Evolutionary conservation across 2,888 invertebrate genomes (phyloP), one percentile per base, ranked within the genome.

Genomic region (Cryptus armator): DNA sequence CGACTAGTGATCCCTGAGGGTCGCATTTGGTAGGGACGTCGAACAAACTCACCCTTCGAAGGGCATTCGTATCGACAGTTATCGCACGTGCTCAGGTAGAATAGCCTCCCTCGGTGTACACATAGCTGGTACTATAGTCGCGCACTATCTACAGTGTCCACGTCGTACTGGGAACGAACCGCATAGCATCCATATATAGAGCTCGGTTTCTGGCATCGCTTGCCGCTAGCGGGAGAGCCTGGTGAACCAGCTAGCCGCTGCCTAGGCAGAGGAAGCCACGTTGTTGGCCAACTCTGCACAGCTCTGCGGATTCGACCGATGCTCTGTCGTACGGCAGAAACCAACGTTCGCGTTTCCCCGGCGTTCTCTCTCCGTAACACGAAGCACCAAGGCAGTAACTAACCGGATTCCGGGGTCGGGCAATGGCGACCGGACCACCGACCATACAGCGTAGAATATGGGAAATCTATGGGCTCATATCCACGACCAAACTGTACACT

Each of bases 381-480:
- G 37, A 37, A 37, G 88, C 83, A 80, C 76, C 51, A 46, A 46
- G 66, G 91, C 90, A 92, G 93, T 93, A 93, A 93, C 93, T 93
- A 93, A 93, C 92, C 91, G 93, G 93, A 93, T 93, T 92, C 92
- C 92, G 90, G 90, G 90, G 83, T 37, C 37, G 90, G 89, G 90
- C 91, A 92, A 90, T 91, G 85, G 91, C 89, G 89, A 89, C 88
- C 89, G 90, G 88, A 79, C 89, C 90, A 88, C 90, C 88, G 91
- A 78, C 90, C 90, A 90, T 91, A 89, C 89, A 76, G 90, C 88
- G 91, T 90, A 90, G 93, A 91, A 93, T 93, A 93, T 92, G 92
- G 93, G 90, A 90, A 93, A 93, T 93, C 92, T 93, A 93, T 93
- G 93, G 91, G 91, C 92, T 93, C 93, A 91, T 93, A 93, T 93